A percentile compares a stretch with the other conserved stretches of the same genome.
Conservation (phyloP, 1,140 invertebrate species). For the Macrostomum lignano region DNA sequence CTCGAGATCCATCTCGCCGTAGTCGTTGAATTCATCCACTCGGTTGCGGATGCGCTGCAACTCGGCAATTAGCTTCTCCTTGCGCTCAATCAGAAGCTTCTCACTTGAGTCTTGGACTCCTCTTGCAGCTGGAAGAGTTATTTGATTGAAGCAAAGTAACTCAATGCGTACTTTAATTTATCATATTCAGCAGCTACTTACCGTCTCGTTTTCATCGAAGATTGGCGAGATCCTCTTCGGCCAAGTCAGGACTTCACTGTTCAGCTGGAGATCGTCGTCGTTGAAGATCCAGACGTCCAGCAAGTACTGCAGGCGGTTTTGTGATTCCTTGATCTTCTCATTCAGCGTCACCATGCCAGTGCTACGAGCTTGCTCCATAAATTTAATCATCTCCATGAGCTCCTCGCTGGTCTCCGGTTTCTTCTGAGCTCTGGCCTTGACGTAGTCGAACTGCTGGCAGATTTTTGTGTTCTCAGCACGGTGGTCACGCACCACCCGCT, state of each 20-base stretch:
- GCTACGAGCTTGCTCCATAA: conserved; percentile 18
- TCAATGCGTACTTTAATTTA: conserved; percentile 7
- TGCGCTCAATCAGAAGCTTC: conserved; percentile 38
- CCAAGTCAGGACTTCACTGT: conserved; percentile 24
- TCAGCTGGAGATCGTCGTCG: conserved; percentile 21
- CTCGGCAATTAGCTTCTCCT: conserved; percentile 26
- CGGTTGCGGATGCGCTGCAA: conserved; percentile 30
- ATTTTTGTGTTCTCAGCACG: conserved; percentile 14
- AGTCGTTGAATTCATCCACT: conserved; percentile 31
- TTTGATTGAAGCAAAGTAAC: conserved; percentile 3
- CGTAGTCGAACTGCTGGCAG: conserved; percentile 13
- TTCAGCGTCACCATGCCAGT: conserved; percentile 18
- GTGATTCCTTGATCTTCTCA: conserved; percentile 13
- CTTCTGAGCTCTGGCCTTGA: conserved; percentile 15
- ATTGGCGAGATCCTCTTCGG: conserved; percentile 20
- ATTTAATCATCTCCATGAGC: conserved; percentile 19
- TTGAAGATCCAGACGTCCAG: conserved; percentile 12
- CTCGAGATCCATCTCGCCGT: conserved; percentile 22
- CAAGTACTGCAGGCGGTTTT: conserved; percentile 19
- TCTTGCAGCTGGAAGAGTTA: conserved; percentile 35
- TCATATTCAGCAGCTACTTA: conserved; percentile 9
- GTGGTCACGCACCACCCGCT: conserved; percentile 19
- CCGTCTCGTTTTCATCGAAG: conserved; percentile 26
- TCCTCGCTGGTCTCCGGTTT: conserved; percentile 22
- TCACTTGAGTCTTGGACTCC: conserved; percentile 47